Evolutionary conservation across 2,888 invertebrate species (phyloP).

Genomic region (Ommatoiulus sabulosus): DNA sequence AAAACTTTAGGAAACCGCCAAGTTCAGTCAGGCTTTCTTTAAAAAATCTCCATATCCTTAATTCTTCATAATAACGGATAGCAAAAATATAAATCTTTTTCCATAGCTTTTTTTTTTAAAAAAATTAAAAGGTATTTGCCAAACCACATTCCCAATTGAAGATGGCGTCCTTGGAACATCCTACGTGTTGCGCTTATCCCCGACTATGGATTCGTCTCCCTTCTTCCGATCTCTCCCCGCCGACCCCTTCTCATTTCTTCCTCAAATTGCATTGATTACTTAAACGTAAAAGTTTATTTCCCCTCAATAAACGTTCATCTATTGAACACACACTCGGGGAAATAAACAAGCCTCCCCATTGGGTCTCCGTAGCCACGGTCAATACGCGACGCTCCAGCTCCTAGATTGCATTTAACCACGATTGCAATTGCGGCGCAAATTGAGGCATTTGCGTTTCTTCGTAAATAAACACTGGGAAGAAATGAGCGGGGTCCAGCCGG

Average conservation of each 20-base stretch:
- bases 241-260: neutral
- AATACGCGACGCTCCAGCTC: slow-evolving; percentile 22
- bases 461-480: slow-evolving; percentile 5
- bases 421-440: neutral
- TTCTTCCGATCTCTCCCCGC: neutral
- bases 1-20: too few relatives aligned
- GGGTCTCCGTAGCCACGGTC: slow-evolving; percentile 15
- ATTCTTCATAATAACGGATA: too few relatives aligned
- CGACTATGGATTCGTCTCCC: neutral
- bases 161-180: neutral
- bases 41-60: too few relatives aligned
- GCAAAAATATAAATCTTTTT: too few relatives aligned
- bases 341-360: slow-evolving; percentile 22
- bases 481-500: neutral
- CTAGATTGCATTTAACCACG: slow-evolving; percentile 5
- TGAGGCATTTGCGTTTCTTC: neutral
- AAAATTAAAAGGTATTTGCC: too few relatives aligned
- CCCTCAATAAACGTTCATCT: slow-evolving; percentile 34
- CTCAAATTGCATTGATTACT: slow-evolving; percentile 34
- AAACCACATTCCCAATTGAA: neutral
- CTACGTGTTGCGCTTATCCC: neutral
- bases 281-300: slow-evolving; percentile 22
- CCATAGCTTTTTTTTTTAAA: too few relatives aligned
- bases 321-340: slow-evolving; percentile 34
- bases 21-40: too few relatives aligned